Conservation (phyloP, 2,888 invertebrate species). For the Caenorhabditis zanzibari region DNA sequence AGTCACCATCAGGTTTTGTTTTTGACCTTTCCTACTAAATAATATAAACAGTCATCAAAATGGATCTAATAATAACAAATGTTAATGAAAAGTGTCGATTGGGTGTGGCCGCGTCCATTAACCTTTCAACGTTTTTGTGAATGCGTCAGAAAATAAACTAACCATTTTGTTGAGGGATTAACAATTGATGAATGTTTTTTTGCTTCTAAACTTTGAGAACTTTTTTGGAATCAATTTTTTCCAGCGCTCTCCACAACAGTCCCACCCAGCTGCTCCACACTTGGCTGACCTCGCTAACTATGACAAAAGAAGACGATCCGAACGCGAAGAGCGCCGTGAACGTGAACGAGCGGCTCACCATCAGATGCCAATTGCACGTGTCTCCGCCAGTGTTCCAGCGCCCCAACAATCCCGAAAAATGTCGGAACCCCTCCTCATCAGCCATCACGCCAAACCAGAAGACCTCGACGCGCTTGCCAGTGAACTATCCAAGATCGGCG, state of each 20-base stretch:
- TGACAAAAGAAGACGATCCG: constrained; percentile 69
- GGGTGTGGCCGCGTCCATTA: constrained; percentile 18
- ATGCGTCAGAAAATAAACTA: neutral
- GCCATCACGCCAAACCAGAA: constrained; percentile 84
- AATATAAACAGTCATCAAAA: constrained; percentile 33
- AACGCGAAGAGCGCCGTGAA: constrained; percentile 69
- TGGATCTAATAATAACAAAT: constrained; percentile 26
- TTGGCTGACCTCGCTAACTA: constrained; percentile 81
- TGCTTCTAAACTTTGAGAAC: neutral
- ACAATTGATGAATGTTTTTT: neutral
- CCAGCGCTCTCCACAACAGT: constrained; percentile 74
- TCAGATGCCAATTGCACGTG: constrained; percentile 69
- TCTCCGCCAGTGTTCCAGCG: constrained; percentile 69
- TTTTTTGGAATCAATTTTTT: constrained; percentile 7
- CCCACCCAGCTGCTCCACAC: constrained; percentile 82
- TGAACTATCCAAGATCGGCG: constrained; percentile 94
- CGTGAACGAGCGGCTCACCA: constrained; percentile 66
- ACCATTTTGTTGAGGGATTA: neutral
- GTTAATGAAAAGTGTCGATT: constrained; percentile 15
- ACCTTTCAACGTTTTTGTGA: neutral
- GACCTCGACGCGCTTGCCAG: constrained; percentile 97
- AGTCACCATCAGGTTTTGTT: constrained; percentile 76
- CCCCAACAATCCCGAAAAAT: constrained; percentile 79
- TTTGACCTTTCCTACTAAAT: constrained; percentile 39
- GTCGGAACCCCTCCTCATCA: constrained; percentile 80